phyloP scores from a whole-genome alignment of 1,140 invertebrate species.

The Cylas formicarius region DNA sequence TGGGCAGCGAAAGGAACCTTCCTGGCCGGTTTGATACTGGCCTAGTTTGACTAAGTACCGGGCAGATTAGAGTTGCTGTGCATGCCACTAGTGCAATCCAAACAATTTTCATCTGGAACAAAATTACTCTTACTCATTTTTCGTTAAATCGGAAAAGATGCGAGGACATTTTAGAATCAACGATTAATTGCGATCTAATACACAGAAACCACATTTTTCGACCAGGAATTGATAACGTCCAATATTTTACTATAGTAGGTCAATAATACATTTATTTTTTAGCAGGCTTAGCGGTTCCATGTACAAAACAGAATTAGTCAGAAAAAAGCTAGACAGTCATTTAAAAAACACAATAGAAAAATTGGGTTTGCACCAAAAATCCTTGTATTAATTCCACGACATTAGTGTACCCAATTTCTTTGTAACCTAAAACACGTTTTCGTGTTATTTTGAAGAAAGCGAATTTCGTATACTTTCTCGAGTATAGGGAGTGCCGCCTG shows the following conservation, averaged over 20 bases:
- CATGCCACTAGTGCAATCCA: slow-evolving; percentile 24
- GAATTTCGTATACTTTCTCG: too few relatives aligned
- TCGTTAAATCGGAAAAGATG: background rate
- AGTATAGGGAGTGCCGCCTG: too few relatives aligned
- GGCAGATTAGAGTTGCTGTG: slow-evolving; percentile 22
- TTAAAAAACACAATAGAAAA: too few relatives aligned
- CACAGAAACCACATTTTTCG: background rate
- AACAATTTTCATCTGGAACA: slow-evolving; percentile 36
- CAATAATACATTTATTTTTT: background rate
- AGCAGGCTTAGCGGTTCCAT: background rate
- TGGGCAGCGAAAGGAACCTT: slow-evolving; percentile 70
- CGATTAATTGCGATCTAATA: background rate
- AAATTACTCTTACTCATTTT: slow-evolving; percentile 11
- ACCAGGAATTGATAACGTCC: background rate
- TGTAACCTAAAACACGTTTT: too few relatives aligned
- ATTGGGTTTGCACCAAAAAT: too few relatives aligned
- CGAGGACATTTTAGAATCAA: background rate
- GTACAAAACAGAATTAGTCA: too few relatives aligned
- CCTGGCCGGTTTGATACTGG: slow-evolving; percentile 45
- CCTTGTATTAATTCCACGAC: too few relatives aligned
- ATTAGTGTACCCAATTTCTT: too few relatives aligned
- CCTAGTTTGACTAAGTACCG: slow-evolving; percentile 31
- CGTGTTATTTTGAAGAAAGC: too few relatives aligned
- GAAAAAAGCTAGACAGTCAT: too few relatives aligned
- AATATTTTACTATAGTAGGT: background rate